Evolutionary conservation across 2,888 invertebrate species (phyloP).

Genomic region (Ichneumoninae sp.): DNA sequence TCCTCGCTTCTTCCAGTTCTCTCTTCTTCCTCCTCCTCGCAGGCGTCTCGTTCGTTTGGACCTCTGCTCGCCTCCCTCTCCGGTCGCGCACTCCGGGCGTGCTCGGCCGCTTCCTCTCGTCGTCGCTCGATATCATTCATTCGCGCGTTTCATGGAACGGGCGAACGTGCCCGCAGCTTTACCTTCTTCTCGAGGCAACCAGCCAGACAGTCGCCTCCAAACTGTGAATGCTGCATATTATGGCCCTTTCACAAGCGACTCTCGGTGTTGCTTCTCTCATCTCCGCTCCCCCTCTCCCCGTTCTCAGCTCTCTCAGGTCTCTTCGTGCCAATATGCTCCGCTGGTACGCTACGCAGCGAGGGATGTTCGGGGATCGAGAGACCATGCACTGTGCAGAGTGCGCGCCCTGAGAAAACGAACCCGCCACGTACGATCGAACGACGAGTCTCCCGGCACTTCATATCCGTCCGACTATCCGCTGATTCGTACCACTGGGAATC

Average conservation of each 20-base stretch:
- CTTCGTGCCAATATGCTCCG: background rate
- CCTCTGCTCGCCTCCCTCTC: conserved; percentile 7
- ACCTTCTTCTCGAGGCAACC: conserved; percentile 32
- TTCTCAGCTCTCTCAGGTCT: background rate
- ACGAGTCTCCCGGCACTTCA: background rate
- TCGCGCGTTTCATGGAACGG: conserved; percentile 51
- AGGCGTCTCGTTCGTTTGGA: conserved; percentile 4
- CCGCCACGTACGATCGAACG: background rate
- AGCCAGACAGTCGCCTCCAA: conserved; percentile 63
- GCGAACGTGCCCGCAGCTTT: conserved; percentile 38
- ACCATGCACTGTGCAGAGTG: background rate
- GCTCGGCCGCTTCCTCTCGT: conserved; percentile 42
- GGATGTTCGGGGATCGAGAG: background rate
- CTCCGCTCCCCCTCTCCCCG: conserved; percentile 16
- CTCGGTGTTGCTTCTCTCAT: background rate
- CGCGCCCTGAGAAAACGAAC: background rate
- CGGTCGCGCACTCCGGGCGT: background rate
- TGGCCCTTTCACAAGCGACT: conserved; percentile 45
- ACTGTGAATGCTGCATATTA: conserved; percentile 66
- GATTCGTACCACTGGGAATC: conserved; percentile 8
- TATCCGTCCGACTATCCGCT: background rate
- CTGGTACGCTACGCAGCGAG: background rate
- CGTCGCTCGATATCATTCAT: conserved; percentile 67
- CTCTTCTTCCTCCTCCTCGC: background rate
- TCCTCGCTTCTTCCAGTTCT: background rate